Percentiles rank a stretch among this genome's conserved stretches.
Evolutionary conservation across 2,113 vertebrate species (phyloP).

Genomic region (Ciconia boyciana): DNA sequence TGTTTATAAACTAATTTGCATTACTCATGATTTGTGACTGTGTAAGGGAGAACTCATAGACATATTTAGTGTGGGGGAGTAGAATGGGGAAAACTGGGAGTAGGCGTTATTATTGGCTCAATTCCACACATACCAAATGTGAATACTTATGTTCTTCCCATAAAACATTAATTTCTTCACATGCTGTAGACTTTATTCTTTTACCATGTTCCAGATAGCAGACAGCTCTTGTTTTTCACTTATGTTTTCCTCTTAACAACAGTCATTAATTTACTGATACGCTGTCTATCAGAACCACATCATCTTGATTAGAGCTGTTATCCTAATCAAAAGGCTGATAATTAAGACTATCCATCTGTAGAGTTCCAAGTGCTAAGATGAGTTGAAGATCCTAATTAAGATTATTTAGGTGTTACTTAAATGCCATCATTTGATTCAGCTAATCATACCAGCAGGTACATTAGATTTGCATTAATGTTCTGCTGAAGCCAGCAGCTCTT

Average conservation of each 20-base stretch:
- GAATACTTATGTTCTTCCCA: conserved; percentile 43
- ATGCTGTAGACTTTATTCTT: conserved; percentile 42
- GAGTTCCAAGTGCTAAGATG: conserved; percentile 80
- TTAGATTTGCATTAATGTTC: conserved; percentile 84
- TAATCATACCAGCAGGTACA: conserved; percentile 86
- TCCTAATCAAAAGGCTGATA: conserved; percentile 86
- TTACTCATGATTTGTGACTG: conserved; percentile 20
- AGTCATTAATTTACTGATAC: conserved; percentile 83
- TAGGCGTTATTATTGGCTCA: conserved; percentile 5
- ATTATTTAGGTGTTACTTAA: conserved; percentile 86
- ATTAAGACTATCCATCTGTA: conserved; percentile 85
- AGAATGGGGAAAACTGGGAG: neutral
- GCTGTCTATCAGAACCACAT: conserved; percentile 80
- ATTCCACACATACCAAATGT: conserved; percentile 60
- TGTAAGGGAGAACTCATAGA: neutral
- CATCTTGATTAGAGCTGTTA: conserved; percentile 85
- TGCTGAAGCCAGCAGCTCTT: conserved; percentile 77
- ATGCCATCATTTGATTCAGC: conserved; percentile 84
- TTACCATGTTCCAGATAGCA: conserved; percentile 54
- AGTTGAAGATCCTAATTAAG: conserved; percentile 84
- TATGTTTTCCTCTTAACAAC: conserved; percentile 71
- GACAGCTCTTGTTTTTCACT: conserved; percentile 63
- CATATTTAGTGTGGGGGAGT: neutral
- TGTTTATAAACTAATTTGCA: conserved; percentile 25
- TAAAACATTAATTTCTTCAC: conserved; percentile 24